Evolutionary conservation across 2,797 vertebrate genomes (phyloP), one percentile per base, ranked within the genome.

Genomic region (Danio choprae): DNA sequence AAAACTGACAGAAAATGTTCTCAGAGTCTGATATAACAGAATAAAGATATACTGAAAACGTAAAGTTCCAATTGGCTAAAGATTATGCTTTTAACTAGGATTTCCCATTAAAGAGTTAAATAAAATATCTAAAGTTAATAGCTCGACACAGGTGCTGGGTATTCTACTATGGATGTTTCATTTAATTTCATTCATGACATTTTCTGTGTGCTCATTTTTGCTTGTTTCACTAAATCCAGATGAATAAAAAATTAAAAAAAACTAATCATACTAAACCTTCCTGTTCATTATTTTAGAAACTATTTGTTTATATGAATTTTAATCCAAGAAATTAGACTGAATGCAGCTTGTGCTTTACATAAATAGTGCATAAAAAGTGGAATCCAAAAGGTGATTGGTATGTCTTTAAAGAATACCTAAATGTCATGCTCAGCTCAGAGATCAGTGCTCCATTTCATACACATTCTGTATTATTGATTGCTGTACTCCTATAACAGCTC

Each of bases 381-480:
- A 95, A 93, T 93, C 91, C 95, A 93, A 93, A 96, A 96, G 1
- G 29, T 29, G 29, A 29, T 29, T 29, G 29, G 29, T 29, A 29
- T 29, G 29, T 29, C 29, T 29, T 29, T 29, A 29, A 29, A 29
- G 1, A 65, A 67, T 18, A n/a, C 4, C 65, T 22, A 20, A 77
- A 6, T 64, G 64, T 70, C 51, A 60, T 20, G 60, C 38, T 80
- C 7, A 48, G 7, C 38, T 74, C n/a, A 62, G 29, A 74, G 12
- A 70, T 65, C 67, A 48, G 9, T 8, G 11, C n/a, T 56, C 4
- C 29, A 53, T 51, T 41, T 20, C 48, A 38, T 36, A 72, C 46
- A 68, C 18, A 72, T 20, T 13, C 36, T 70, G 43, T 43, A 67
- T 58, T 53, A 73, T 36, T 55, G 29, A 69, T 64, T 79, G 56